A percentile compares a stretch with the other conserved stretches of the same genome.
Conservation (phyloP, 2,113 vertebrate genomes). For the Pongo abelii region DNA sequence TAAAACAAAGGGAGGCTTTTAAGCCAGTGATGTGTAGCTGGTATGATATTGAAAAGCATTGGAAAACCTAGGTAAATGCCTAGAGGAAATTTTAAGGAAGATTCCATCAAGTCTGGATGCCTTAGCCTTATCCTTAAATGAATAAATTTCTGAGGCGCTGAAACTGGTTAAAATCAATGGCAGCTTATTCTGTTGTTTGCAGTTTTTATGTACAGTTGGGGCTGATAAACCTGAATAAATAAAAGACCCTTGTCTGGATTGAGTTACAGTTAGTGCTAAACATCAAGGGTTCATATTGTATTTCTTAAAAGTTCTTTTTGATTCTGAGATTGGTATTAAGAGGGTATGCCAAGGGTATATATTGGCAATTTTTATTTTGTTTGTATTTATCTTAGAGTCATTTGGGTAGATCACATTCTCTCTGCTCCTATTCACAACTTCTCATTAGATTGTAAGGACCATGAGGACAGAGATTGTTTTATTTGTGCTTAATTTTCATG, state of each 20-base stretch:
- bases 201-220: constrained; percentile 3
- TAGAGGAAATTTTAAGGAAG: constrained; percentile 34
- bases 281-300: background rate
- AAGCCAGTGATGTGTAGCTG: constrained; percentile 32
- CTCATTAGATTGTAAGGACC: background rate
- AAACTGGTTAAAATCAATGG: constrained; percentile 40
- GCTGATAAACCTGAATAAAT: constrained; percentile 19
- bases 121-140: background rate
- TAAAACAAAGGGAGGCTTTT: constrained; percentile 74
- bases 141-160: background rate
- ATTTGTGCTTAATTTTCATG: background rate
- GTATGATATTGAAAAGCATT: constrained; percentile 12
- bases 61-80: constrained; percentile 38
- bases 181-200: constrained; percentile 30
- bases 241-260: background rate
- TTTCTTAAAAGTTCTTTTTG: background rate
- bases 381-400: background rate
- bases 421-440: background rate
- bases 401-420: background rate
- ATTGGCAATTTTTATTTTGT: background rate
- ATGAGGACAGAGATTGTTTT: background rate
- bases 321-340: background rate
- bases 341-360: background rate
- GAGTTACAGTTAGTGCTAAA: background rate
- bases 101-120: background rate